Evolutionary conservation across 2,797 vertebrate species (phyloP), one percentile per base, ranked within the genome.

Genomic region (Lateolabrax maculatus): DNA sequence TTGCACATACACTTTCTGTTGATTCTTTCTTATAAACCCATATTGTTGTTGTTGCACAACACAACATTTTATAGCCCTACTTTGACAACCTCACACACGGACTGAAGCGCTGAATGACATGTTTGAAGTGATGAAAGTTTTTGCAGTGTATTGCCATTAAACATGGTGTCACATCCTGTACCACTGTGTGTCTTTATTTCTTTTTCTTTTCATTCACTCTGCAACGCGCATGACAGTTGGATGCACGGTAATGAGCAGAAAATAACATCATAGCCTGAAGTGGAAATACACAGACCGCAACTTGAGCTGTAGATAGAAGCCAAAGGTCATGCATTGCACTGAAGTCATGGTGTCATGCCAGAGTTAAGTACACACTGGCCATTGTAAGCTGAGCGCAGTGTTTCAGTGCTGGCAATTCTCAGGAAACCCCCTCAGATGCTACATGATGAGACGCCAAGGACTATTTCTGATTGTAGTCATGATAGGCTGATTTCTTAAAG

Each of bases 291-390:
- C 75, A 83, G 77, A 52, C 13, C 5, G 91, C 52, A 92, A 93
- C 84, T 85, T 81, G 81, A 93, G 90, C 90, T 72, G 73, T 75
- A 53, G 84, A 93, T 71, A 73, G 80, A 80, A 91, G 81, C 82
- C 89, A 93, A 94, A 95, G 95, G 95, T 95, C 94, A 89, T 2
- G 49, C 94, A 95, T 96, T 95, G 93, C 94, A 60, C 67, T 89
- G 94, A 93, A 93, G 93, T 92, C 94, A 94, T 2, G 27, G 85
- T 79, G 80, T 89, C 85, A 51, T 31, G 66, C 87, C 82, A 5
- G 29, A 83, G 57, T 57, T 70, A 68, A 66, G 87, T 49, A 67
- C 80, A 77, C 37, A 41, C 70, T 66, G 58, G 37, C 75, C 52
- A 83, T 80, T 86, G 86, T 85, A 84, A 90, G 60, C 9, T 69